A percentile compares a stretch with the other conserved stretches of the same genome.
These are phyloP conservation scores for Danio kyathit DNA, from an alignment of 2,797 vertebrate species.

Conservation along the genomic window DNA sequence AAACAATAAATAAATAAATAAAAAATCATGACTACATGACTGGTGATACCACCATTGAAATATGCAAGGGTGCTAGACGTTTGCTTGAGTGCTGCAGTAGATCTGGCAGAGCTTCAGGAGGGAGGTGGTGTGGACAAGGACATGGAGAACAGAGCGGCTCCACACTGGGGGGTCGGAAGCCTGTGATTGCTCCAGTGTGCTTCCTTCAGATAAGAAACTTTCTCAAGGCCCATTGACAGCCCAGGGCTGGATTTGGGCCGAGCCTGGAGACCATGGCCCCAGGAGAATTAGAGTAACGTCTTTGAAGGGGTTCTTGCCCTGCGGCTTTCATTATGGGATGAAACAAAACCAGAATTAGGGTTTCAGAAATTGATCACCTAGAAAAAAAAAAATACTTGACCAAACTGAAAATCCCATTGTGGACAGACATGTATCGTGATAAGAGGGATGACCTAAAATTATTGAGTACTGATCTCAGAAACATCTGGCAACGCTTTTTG, in stretches of 20 bases:
- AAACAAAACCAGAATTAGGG: slow-evolving; percentile 17
- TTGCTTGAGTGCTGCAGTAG: slow-evolving; percentile 23
- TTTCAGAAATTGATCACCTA: slow-evolving; percentile 12
- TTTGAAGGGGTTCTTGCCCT: slow-evolving; percentile 27
- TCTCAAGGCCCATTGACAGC: slow-evolving; percentile 70
- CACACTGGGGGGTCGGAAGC: slow-evolving; percentile 69
- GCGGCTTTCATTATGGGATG: slow-evolving; percentile 27
- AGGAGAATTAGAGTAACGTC: slow-evolving; percentile 51
- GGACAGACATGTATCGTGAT: neutral
- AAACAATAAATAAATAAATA: no score
- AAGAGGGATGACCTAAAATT: neutral
- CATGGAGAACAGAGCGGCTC: slow-evolving; percentile 68
- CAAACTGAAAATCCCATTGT: neutral
- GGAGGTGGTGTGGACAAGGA: slow-evolving; percentile 45
- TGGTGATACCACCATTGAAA: neutral
- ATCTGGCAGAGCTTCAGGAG: slow-evolving; percentile 49
- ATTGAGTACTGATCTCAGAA: neutral
- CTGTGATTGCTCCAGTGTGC: slow-evolving; percentile 76
- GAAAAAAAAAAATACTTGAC: neutral
- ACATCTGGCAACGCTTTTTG: slow-evolving; percentile 52
- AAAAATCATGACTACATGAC: neutral
- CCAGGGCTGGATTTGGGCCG: slow-evolving; percentile 66
- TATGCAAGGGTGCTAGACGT: neutral
- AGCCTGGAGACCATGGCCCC: slow-evolving; percentile 64
- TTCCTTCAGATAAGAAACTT: slow-evolving; percentile 80